These are phyloP conservation scores for Microlaimidae sp. DNA, from an alignment of 2,888 invertebrate species.

Conservation along the genomic window DNA sequence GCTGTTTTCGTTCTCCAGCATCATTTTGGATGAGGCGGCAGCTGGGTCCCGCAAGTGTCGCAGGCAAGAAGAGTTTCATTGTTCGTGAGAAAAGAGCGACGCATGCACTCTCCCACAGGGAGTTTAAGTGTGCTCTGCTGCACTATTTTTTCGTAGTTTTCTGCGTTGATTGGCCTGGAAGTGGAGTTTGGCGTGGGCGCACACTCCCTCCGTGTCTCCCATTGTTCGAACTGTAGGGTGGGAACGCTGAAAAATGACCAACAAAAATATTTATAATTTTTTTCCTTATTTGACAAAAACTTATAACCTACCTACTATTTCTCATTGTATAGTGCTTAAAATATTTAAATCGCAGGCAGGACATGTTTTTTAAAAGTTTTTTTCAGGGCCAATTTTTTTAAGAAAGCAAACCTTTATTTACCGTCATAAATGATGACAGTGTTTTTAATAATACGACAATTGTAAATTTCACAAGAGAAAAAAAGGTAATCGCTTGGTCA, in stretches of 20 bases:
- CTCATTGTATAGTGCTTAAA: too few species aligned
- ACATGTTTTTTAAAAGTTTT: too few species aligned
- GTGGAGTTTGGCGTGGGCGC: conserved; percentile 8
- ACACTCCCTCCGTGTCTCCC: neutral
- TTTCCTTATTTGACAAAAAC: too few species aligned
- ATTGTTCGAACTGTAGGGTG: too few species aligned
- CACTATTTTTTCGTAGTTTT: neutral
- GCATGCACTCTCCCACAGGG: conserved; percentile 13
- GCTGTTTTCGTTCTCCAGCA: conserved; percentile 12
- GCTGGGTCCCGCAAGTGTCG: conserved; percentile 4
- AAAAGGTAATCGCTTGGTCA: too few species aligned
- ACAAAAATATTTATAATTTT: neutral
- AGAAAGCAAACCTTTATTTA: too few species aligned
- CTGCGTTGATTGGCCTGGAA: neutral
- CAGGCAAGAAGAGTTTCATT: conserved; percentile 9
- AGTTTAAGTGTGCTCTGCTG: neutral
- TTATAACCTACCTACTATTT: too few species aligned
- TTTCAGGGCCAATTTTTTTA: too few species aligned
- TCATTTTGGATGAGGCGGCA: conserved; percentile 10
- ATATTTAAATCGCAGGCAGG: too few species aligned
- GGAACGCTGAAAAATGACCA: neutral
- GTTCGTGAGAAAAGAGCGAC: conserved; percentile 14
- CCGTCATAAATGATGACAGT: too few species aligned
- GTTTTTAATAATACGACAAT: too few species aligned
- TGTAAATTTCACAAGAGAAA: too few species aligned